phyloP scores from a whole-genome alignment of 2,888 invertebrate genomes.

The Nemurella pictetii region DNA sequence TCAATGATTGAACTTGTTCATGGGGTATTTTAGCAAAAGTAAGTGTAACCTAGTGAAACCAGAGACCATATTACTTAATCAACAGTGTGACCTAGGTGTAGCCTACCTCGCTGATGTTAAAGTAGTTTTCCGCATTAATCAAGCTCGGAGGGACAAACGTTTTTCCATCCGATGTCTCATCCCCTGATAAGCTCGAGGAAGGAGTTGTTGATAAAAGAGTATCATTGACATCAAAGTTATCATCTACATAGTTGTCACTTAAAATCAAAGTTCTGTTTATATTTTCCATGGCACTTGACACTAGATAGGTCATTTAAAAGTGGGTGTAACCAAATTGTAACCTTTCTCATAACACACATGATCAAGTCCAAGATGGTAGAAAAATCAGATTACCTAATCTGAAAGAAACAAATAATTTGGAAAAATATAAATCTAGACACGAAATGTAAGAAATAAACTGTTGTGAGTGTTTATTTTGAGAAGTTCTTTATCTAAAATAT shows the following conservation, averaged over 20 bases:
- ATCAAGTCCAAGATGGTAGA: not conserved
- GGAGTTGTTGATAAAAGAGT: slow-evolving; percentile 10
- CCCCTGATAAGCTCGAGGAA: slow-evolving; percentile 59
- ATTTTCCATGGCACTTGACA: slow-evolving; percentile 17
- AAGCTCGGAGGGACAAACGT: slow-evolving; percentile 58
- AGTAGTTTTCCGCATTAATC: slow-evolving; percentile 55
- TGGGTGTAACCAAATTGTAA: not conserved
- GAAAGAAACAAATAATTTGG: not conserved
- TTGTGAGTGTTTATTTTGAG: not conserved
- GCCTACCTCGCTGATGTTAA: slow-evolving; percentile 56
- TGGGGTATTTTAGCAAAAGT: not conserved
- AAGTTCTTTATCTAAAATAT: too few relatives aligned
- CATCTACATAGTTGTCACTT: not conserved
- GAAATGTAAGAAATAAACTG: not conserved
- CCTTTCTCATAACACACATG: not conserved
- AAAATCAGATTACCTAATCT: not conserved
- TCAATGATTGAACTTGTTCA: not conserved
- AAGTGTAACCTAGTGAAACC: not conserved
- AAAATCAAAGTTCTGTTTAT: not conserved
- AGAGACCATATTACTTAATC: not conserved
- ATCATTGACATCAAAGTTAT: not conserved
- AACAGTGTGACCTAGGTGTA: too few relatives aligned
- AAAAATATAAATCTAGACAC: not conserved
- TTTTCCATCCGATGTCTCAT: slow-evolving; percentile 63
- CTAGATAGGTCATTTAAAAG: too few relatives aligned